A percentile compares a stretch with the other conserved stretches of the same genome.
These are phyloP conservation scores for Crematogaster levior DNA, from an alignment of 2,888 invertebrate genomes.

Conservation along the genomic window DNA sequence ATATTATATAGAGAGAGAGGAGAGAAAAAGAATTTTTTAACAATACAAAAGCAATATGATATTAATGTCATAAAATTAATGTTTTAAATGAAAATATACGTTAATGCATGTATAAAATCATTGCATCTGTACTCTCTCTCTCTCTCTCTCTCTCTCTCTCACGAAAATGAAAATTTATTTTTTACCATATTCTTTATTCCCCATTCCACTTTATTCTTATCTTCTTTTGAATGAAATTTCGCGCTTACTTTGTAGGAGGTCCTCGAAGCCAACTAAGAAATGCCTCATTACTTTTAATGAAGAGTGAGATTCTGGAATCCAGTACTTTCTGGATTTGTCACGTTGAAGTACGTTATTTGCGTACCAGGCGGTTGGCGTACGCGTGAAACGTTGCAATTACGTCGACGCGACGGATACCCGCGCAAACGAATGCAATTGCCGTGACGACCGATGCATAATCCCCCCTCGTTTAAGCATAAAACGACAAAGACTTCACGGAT, in stretches of 20 bases:
- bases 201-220: background rate
- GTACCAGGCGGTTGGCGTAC: constrained; percentile 13
- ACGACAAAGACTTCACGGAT: constrained; percentile 58
- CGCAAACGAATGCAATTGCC: constrained; percentile 19
- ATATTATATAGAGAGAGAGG: no score
- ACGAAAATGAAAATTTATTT: no score
- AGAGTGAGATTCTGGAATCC: background rate
- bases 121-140: no score
- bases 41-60: background rate
- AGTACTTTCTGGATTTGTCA: background rate
- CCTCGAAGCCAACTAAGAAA: background rate
- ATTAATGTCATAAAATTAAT: background rate
- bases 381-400: constrained; percentile 58
- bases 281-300: background rate
- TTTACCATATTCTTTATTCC: no score
- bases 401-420: background rate
- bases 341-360: background rate
- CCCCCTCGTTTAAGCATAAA: constrained; percentile 56
- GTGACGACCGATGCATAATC: constrained; percentile 41
- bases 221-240: background rate
- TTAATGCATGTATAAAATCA: background rate
- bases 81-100: background rate
- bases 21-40: background rate
- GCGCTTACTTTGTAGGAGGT: background rate
- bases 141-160: no score